phyloP scores from a whole-genome alignment of 1,140 invertebrate species.

The Liolophura sinensis region DNA sequence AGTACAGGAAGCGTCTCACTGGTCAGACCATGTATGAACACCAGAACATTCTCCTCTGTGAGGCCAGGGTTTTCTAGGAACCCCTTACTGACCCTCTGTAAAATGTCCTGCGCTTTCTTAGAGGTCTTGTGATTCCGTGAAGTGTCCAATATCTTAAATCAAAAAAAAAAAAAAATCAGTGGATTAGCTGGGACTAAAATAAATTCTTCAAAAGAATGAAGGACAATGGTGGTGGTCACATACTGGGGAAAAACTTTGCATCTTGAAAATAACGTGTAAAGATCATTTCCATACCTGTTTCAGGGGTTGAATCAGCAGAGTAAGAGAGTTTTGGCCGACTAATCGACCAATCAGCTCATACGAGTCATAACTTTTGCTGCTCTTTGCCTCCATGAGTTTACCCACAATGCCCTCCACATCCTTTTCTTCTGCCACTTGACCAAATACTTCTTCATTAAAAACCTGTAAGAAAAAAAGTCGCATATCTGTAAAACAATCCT shows the following conservation, averaged over 20 bases:
- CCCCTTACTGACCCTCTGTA: slow-evolving; percentile 78
- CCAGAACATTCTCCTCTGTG: slow-evolving; percentile 70
- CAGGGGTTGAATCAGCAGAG: slow-evolving; percentile 79
- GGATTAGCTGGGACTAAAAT: slow-evolving; percentile 1
- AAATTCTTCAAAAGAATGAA: neutral
- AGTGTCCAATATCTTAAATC: slow-evolving; percentile 64
- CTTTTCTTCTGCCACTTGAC: slow-evolving; percentile 86
- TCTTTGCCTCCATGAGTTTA: slow-evolving; percentile 68
- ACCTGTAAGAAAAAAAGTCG: slow-evolving; percentile 58
- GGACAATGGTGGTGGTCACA: no score
- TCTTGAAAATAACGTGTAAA: no score
- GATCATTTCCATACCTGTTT: slow-evolving; percentile 70
- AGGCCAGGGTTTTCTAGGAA: slow-evolving; percentile 81
- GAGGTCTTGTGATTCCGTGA: slow-evolving; percentile 80
- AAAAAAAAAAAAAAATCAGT: neutral
- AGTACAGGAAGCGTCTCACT: slow-evolving; percentile 68
- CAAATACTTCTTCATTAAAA: slow-evolving; percentile 87
- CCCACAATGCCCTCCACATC: slow-evolving; percentile 80
- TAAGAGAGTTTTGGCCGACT: slow-evolving; percentile 75
- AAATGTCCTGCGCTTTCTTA: slow-evolving; percentile 77
- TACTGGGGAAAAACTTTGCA: no score
- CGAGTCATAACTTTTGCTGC: slow-evolving; percentile 82
- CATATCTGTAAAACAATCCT: slow-evolving; percentile 3
- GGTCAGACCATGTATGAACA: slow-evolving; percentile 71
- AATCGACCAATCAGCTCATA: slow-evolving; percentile 80